Evolutionary conservation across 2,797 vertebrate genomes (phyloP).

Genomic region (Fistularia commersonii): DNA sequence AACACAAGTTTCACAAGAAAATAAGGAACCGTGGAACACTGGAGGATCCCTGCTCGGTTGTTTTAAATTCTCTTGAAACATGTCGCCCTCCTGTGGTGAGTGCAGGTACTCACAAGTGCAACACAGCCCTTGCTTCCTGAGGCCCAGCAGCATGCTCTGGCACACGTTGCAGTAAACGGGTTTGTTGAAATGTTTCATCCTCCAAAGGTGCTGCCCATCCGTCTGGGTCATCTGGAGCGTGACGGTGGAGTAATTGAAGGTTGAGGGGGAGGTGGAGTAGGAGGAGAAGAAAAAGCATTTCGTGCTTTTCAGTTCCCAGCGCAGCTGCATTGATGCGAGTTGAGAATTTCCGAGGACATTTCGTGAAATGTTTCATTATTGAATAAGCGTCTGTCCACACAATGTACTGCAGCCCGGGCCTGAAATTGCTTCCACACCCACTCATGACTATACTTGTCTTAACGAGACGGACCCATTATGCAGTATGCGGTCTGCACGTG

Average conservation of each 20-base stretch:
- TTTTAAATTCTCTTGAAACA: not conserved
- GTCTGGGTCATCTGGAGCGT: conserved; percentile 81
- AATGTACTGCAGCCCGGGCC: too few relatives aligned
- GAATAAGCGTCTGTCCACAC: not conserved
- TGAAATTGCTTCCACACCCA: conserved; percentile 19
- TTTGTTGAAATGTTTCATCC: conserved; percentile 88
- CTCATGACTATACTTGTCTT: conserved; percentile 22
- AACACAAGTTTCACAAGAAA: not conserved
- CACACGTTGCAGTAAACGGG: conserved; percentile 90
- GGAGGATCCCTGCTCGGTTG: too few relatives aligned
- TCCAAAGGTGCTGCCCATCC: conserved; percentile 90
- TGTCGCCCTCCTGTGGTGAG: conserved; percentile 43
- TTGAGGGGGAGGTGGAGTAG: too few relatives aligned
- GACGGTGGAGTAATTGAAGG: too few relatives aligned
- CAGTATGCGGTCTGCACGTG: conserved; percentile 13
- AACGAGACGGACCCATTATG: conserved; percentile 33
- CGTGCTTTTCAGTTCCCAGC: too few relatives aligned
- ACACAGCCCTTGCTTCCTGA: conserved; percentile 88
- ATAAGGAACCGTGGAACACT: too few relatives aligned
- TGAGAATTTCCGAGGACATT: too few relatives aligned
- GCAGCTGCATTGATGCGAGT: conserved; percentile 1
- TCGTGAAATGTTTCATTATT: too few relatives aligned
- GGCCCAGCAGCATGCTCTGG: conserved; percentile 81
- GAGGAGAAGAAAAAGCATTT: too few relatives aligned
- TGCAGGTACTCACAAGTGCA: conserved; percentile 84